These are phyloP conservation scores for Heterochromis multidens DNA, from an alignment of 2,113 vertebrate genomes.

Conservation along the genomic window DNA sequence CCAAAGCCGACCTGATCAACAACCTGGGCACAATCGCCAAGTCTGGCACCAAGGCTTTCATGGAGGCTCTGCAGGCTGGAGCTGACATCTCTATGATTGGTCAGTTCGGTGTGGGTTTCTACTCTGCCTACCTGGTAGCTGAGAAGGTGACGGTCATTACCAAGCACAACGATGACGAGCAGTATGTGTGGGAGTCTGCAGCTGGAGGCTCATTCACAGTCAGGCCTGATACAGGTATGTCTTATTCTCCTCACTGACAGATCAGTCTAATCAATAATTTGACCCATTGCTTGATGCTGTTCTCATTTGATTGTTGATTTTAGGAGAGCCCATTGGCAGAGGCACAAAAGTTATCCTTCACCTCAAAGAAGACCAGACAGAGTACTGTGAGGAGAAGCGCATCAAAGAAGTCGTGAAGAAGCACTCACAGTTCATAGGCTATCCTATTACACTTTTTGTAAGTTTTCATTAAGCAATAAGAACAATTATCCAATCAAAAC, in stretches of 20 bases:
- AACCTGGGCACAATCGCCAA: conserved; percentile 84
- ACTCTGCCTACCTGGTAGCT: conserved; percentile 81
- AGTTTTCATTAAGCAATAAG: conserved; percentile 26
- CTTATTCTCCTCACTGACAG: not conserved
- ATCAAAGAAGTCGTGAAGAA: conserved; percentile 83
- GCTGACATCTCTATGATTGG: conserved; percentile 84
- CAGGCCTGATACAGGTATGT: conserved; percentile 63
- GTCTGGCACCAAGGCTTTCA: conserved; percentile 83
- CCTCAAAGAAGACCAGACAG: conserved; percentile 81
- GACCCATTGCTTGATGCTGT: accelerated
- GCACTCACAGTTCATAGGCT: conserved; percentile 84
- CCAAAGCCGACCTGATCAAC: conserved; percentile 82
- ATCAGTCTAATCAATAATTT: not conserved
- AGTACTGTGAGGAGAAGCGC: conserved; percentile 81
- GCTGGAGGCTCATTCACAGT: conserved; percentile 83
- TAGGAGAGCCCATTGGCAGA: conserved; percentile 74
- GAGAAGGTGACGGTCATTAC: conserved; percentile 81
- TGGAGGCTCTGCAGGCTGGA: conserved; percentile 82
- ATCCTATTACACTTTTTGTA: conserved; percentile 82
- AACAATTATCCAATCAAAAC: not conserved
- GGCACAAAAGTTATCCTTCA: conserved; percentile 80
- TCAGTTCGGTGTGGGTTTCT: conserved; percentile 83
- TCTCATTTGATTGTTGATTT: not conserved
- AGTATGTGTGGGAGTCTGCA: conserved; percentile 82
- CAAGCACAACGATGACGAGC: conserved; percentile 83